These are phyloP conservation scores for Trachops cirrhosus DNA, from an alignment of 2,797 vertebrate genomes.

Conservation along the genomic window DNA sequence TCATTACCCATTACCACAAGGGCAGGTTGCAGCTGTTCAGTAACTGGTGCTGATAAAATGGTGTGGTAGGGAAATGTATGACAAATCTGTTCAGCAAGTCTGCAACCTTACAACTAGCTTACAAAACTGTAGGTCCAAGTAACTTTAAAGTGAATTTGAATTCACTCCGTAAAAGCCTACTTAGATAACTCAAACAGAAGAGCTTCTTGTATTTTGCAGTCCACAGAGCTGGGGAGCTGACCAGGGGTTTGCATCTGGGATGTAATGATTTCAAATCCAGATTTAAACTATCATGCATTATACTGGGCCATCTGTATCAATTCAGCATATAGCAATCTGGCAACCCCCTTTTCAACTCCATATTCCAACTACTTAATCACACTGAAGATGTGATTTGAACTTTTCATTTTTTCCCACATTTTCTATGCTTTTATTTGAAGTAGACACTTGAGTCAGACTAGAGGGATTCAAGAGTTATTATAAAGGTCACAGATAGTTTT, in stretches of 20 bases:
- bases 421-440: slow-evolving; percentile 26
- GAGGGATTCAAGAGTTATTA: neutral
- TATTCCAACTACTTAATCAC: neutral
- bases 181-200: neutral
- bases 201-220: neutral
- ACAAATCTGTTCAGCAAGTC: neutral
- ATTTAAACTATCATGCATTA: neutral
- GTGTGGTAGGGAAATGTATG: neutral
- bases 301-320: neutral
- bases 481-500: neutral
- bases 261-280: neutral
- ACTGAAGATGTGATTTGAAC: neutral
- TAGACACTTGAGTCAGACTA: neutral
- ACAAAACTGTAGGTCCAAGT: neutral
- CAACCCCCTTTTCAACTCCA: neutral
- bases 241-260: neutral
- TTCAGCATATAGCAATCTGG: slow-evolving; percentile 5
- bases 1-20: neutral
- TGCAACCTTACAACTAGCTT: neutral
- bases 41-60: neutral
- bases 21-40: neutral
- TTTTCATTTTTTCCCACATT: neutral
- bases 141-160: neutral
- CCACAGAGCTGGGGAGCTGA: neutral
- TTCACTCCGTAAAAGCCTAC: neutral